phyloP scores from a whole-genome alignment of 2,113 vertebrate species.

The Tichodroma muraria region DNA sequence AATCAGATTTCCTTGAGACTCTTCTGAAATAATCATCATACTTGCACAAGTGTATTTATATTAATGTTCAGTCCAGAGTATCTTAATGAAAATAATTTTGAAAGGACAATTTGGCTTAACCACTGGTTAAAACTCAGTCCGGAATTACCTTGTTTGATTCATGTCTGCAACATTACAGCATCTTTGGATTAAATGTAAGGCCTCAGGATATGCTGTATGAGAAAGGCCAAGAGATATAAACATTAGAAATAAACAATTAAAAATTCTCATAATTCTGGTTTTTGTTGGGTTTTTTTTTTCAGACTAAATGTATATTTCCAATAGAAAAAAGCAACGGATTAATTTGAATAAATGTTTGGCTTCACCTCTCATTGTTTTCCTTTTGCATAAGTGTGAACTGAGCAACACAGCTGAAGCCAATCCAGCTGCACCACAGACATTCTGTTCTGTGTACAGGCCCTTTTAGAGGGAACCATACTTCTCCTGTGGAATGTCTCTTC shows the following conservation, averaged over 20 bases:
- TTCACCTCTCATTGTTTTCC: neutral
- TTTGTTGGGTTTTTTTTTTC: no score
- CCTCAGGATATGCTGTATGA: neutral
- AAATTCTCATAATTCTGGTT: neutral
- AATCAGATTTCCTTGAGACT: neutral
- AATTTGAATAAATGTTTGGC: neutral
- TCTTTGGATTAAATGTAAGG: neutral
- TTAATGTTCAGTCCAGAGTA: neutral
- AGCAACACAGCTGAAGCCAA: neutral
- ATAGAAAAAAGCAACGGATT: neutral
- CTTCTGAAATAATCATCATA: neutral
- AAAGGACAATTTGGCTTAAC: neutral
- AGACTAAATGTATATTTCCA: neutral
- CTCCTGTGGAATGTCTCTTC: neutral
- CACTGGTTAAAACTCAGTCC: neutral
- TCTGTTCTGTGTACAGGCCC: neutral
- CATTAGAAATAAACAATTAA: neutral
- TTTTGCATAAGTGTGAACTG: neutral
- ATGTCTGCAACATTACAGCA: neutral
- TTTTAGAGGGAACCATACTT: neutral
- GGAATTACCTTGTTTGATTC: neutral
- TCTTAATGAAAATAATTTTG: neutral
- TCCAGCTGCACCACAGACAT: neutral
- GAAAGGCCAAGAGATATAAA: neutral
- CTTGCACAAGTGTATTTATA: neutral